These are phyloP conservation scores for Premnoplex brunnescens DNA, from an alignment of 2,797 vertebrate genomes.

Conservation along the genomic window DNA sequence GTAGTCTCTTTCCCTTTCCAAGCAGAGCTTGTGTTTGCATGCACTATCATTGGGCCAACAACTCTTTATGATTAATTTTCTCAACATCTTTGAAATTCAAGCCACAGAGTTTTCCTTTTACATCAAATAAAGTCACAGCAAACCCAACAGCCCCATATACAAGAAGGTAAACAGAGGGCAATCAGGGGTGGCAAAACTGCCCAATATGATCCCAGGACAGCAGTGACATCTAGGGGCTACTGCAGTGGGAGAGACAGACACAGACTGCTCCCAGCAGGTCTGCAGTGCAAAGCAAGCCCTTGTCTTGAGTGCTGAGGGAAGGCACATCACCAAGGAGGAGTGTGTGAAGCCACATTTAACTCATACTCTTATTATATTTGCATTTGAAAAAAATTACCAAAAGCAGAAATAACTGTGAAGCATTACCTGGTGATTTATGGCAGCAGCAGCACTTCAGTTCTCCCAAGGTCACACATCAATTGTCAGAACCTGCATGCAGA, in stretches of 20 bases:
- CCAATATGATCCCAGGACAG: not conserved
- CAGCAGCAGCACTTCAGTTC: not conserved
- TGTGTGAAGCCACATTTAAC: accelerated
- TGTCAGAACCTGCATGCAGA: not conserved
- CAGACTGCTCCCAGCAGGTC: not conserved
- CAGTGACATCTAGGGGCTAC: constrained; percentile 58
- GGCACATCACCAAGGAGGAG: not conserved
- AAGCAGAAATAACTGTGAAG: not conserved
- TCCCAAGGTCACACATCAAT: accelerated
- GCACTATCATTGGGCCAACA: not conserved
- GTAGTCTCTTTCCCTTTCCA: not conserved
- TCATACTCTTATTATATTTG: accelerated
- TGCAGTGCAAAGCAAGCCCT: not conserved
- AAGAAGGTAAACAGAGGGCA: not conserved
- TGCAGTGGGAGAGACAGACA: not conserved
- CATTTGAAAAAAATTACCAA: not conserved
- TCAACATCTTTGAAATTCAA: not conserved
- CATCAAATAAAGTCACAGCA: not conserved
- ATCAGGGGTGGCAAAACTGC: not conserved
- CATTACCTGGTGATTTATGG: not conserved
- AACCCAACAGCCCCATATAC: not conserved
- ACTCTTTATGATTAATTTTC: not conserved
- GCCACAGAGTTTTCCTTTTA: not conserved
- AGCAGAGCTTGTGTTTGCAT: not conserved
- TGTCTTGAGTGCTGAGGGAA: not conserved